Percentiles rank a stretch among this genome's conserved stretches.
Conservation (phyloP, 2,888 invertebrate genomes). For the Ormyrus thymus region DNA sequence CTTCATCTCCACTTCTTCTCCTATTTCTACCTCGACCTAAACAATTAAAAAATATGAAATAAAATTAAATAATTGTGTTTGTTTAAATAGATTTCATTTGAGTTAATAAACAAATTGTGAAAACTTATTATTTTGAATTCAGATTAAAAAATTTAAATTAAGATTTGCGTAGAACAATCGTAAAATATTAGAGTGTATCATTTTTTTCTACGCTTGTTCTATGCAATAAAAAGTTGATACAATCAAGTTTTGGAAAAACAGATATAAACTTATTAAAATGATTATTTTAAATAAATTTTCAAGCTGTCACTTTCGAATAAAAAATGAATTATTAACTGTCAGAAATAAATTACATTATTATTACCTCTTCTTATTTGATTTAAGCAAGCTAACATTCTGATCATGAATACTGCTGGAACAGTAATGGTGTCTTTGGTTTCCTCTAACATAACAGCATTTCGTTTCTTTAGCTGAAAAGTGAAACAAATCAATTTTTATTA, state of each 20-base stretch:
- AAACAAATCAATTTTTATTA: background rate
- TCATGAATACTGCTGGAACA: slow-evolving; percentile 91
- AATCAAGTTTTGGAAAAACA: no score
- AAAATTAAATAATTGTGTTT: background rate
- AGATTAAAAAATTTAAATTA: no score
- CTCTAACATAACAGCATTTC: slow-evolving; percentile 89
- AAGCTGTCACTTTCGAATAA: background rate
- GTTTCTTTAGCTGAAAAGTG: slow-evolving; percentile 80
- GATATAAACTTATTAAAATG: no score
- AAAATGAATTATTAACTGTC: background rate
- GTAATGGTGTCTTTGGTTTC: slow-evolving; percentile 92
- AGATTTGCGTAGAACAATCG: no score
- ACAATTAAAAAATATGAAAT: slow-evolving; percentile 21
- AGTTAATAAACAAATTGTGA: background rate
- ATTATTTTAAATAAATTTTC: background rate
- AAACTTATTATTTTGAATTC: no score
- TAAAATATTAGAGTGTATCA: no score
- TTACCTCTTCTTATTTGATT: slow-evolving; percentile 80
- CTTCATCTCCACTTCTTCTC: slow-evolving; percentile 67
- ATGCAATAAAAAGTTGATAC: no score
- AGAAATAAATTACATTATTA: background rate
- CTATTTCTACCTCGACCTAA: slow-evolving; percentile 69
- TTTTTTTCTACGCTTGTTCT: no score
- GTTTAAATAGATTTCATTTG: background rate
- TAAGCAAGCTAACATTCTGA: slow-evolving; percentile 83